These are phyloP conservation scores for Tragelaphus eurycerus DNA, from an alignment of 2,797 vertebrate species.

Conservation along the genomic window DNA sequence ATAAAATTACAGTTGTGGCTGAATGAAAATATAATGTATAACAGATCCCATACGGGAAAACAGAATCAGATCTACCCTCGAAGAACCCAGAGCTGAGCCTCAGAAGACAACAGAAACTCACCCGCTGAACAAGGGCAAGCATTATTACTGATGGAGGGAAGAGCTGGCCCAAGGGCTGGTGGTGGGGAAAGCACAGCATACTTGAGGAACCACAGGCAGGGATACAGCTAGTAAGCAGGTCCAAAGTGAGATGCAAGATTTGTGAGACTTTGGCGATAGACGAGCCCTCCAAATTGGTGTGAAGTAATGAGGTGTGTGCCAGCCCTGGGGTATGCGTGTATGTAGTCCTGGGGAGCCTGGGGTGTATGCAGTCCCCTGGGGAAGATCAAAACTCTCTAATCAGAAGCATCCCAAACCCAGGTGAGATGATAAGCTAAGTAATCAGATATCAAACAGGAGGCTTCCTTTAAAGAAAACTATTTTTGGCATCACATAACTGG, in stretches of 20 bases:
- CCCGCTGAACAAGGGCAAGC: fast-evolving
- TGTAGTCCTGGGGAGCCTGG: not conserved
- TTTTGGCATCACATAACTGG: not conserved
- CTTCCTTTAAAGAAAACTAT: not conserved
- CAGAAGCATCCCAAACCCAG: not conserved
- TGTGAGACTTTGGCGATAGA: fast-evolving
- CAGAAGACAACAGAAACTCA: not conserved
- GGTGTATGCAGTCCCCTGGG: not conserved
- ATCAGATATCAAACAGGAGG: not conserved
- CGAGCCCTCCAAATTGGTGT: not conserved
- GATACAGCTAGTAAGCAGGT: not conserved
- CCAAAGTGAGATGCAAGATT: not conserved
- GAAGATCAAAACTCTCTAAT: not conserved
- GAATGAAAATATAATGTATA: not conserved
- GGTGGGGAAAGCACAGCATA: no score
- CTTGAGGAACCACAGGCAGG: no score
- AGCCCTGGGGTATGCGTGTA: fast-evolving
- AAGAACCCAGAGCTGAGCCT: not conserved
- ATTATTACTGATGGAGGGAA: not conserved
- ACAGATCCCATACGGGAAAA: not conserved
- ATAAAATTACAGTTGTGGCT: not conserved
- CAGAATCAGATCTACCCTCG: not conserved
- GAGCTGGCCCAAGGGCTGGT: not conserved
- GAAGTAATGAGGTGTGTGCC: no score
- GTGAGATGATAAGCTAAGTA: not conserved